Evolutionary conservation across 2,797 vertebrate species (phyloP).

Genomic region (Siniperca obscura): DNA sequence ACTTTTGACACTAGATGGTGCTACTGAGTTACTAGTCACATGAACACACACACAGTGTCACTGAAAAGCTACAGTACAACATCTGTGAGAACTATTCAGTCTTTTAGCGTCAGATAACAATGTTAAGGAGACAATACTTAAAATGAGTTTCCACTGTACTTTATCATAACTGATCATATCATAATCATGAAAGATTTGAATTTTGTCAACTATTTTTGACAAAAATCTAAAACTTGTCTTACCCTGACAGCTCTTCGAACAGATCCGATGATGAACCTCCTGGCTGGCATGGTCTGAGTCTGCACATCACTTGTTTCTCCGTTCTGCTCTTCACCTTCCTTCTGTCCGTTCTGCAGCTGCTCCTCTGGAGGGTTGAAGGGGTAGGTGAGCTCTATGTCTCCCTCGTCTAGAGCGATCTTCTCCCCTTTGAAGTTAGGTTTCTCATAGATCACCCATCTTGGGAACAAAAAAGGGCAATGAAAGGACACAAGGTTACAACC

Average conservation of each 20-base stretch:
- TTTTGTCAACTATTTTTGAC: neutral
- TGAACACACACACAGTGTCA: neutral
- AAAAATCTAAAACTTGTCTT: slow-evolving; percentile 51
- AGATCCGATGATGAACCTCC: slow-evolving; percentile 85
- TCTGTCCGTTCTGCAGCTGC: slow-evolving; percentile 61
- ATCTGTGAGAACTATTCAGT: neutral
- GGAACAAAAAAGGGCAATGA: neutral
- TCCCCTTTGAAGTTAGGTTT: slow-evolving; percentile 91
- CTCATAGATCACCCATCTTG: slow-evolving; percentile 95
- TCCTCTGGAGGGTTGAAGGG: slow-evolving; percentile 69
- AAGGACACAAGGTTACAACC: neutral
- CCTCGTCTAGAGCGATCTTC: slow-evolving; percentile 92
- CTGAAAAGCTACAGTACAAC: neutral
- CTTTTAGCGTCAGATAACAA: neutral
- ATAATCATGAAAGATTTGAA: neutral
- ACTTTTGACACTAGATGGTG: slow-evolving; percentile 61
- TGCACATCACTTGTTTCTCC: slow-evolving; percentile 5
- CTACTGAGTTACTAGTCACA: neutral
- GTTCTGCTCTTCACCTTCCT: slow-evolving; percentile 6
- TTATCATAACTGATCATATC: neutral
- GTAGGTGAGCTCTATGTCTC: slow-evolving; percentile 88
- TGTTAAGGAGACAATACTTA: neutral
- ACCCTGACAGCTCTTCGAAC: slow-evolving; percentile 91
- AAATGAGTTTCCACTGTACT: neutral
- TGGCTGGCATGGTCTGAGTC: slow-evolving; percentile 68